Evolutionary conservation across 2,797 vertebrate species (phyloP), one percentile per base, ranked within the genome.

Genomic region (Percopsis omiscomaycus): DNA sequence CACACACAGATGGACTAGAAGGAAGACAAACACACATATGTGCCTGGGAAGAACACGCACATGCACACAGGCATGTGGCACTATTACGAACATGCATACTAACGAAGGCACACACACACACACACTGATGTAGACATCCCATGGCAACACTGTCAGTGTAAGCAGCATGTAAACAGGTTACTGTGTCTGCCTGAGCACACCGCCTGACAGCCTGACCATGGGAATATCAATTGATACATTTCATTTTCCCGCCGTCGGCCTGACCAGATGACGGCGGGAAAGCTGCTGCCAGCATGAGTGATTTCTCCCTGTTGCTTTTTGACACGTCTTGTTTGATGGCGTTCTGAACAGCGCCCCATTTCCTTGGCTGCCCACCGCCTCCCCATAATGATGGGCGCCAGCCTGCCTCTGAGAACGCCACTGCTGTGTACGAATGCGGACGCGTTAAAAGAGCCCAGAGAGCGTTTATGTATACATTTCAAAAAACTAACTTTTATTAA

Each of bases 401-500:
- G 61, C 45, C 55, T 44, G 54, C 11, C 32, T 59, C 2, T 46
- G 45, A n/a, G 32, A 32, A 29, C 28, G 45, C 0, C 12, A 22
- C 27, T 61, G 28, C 11, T 45, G 13, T 56, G 29, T 37, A 10
- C 30, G 37, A 13, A 9, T 9, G 13, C 29, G 28, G 61, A 28
- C 30, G 11, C 12, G 16, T 48, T 4, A 52, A 66, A 49, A 57
- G 46, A 71, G 60, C 62, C 55, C 61, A 12, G 56, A 64, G 53
- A 57, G 56, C 63, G 67, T 58, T 16, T 64, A 48, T 22, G 66
- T 49, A 59, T 84, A 88, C 90, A 89, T 91, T 92, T 90, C 83
- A 89, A 93, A 91, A 98, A 98, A 96, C 95, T 95, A 97, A 97
- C 96, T 98, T 99, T 98, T 98, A 98, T 98, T 94, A 95, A 98